Base-by-base conservation (phyloP, 2,113 vertebrate species). In the Jacana jacana region DNA sequence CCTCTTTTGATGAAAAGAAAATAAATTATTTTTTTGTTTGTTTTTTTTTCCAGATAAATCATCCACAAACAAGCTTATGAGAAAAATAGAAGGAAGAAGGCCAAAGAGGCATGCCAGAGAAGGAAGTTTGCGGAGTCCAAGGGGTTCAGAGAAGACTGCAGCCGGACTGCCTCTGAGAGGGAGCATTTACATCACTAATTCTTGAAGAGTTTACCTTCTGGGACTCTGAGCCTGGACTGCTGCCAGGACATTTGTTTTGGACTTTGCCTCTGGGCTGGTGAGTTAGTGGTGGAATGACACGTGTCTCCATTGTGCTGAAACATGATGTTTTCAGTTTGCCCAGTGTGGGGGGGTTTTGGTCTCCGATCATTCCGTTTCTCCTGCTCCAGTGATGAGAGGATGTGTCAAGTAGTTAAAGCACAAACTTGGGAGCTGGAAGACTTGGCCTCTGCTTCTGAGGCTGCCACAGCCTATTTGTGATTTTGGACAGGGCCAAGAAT, bases 61-160 rank as follows among this genome's bases (percentile, higher is more conserved):
- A 84, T 76, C 51, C 19, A 81, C 69, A 76, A 55, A 64, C 33
- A 64, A 94, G 40, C 44, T 81, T 84, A 91, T 92, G 91, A 89
- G 92, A 89, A 91, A 93, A 90, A 46, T 39, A 79, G 72, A 68
- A 75, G 76, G 69, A 92, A 71, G 72, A 83, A 86, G 37, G 79
- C 86, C 77, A 86, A 89, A 73, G 65, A 94, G 77, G 65, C 80
- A 79, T 93, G 95, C 88, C 90, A 89, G 90, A 79, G 88, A 76
- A 96, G 90, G 88, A 86, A 91, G 83, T 80, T 31, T 60, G 44
- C 18, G 6, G 71, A 83, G 57, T 88, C 49, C 72, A 71, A n/a
- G 55, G 77, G 25, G 20, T 92, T 86, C 90, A 87, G 44, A 79
- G 86, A 84, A 92, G 72, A 42, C 82, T 91, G 82, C 89, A 81